These are phyloP conservation scores for Candidula unifasciata DNA, from an alignment of 2,888 invertebrate species.

Conservation along the genomic window DNA sequence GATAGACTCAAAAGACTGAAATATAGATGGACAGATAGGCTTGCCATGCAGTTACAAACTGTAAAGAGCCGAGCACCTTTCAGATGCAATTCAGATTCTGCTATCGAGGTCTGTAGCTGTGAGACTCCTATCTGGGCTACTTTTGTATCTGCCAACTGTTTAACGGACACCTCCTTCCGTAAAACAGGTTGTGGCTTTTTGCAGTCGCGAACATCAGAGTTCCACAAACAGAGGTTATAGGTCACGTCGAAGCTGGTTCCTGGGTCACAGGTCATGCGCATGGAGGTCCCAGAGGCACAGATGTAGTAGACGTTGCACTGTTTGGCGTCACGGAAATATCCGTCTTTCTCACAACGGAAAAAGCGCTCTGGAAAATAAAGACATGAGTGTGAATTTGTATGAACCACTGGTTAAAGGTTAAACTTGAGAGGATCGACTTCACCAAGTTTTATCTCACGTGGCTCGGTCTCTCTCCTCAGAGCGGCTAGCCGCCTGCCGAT, in stretches of 20 bases:
- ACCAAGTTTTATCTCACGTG: too few relatives aligned
- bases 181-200: neutral
- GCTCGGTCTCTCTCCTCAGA: too few relatives aligned
- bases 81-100: neutral
- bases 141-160: neutral
- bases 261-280: constrained; percentile 49
- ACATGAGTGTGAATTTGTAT: too few relatives aligned
- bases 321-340: constrained; percentile 51
- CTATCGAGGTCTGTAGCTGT: neutral
- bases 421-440: too few relatives aligned
- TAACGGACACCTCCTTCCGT: too few relatives aligned
- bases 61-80: neutral
- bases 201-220: constrained; percentile 45
- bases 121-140: too few relatives aligned
- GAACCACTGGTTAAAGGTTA: too few relatives aligned
- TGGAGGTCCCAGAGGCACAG: constrained; percentile 47
- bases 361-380: neutral
- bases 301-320: constrained; percentile 51
- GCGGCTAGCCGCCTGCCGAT: too few relatives aligned
- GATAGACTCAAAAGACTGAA: neutral
- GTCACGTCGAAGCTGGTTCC: constrained; percentile 52
- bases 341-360: constrained; percentile 44
- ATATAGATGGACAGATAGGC: neutral
- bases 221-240: constrained; percentile 49
- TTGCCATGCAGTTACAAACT: neutral